Conservation (phyloP, 2,113 vertebrate species). For the Pseudopipra pipra region DNA sequence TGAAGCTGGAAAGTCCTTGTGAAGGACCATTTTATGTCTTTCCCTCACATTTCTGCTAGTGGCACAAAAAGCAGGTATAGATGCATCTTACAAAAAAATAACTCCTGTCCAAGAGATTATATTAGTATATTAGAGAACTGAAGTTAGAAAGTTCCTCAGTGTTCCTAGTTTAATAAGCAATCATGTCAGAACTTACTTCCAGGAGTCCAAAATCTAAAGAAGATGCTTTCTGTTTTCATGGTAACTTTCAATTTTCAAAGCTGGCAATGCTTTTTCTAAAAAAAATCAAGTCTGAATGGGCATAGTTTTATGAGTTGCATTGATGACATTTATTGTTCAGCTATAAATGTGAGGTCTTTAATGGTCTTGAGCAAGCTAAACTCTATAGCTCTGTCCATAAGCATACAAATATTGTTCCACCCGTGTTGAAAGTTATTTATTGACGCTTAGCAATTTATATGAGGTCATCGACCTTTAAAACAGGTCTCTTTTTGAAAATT, state of each 20-base stretch:
- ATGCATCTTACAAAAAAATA: neutral
- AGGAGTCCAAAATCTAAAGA: neutral
- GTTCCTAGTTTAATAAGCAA: neutral
- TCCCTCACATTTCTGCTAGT: neutral
- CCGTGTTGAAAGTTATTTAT: conserved; percentile 40
- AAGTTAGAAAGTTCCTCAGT: neutral
- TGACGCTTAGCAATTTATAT: conserved; percentile 38
- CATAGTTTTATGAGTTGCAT: neutral
- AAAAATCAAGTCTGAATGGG: neutral
- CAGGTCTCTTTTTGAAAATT: conserved; percentile 36
- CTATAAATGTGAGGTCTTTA: neutral
- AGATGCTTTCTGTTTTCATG: neutral
- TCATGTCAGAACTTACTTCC: neutral
- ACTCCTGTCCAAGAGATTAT: neutral
- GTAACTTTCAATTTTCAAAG: conserved; percentile 28
- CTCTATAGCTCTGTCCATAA: neutral
- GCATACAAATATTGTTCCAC: neutral
- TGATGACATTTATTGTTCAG: neutral
- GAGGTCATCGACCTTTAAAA: conserved; percentile 17
- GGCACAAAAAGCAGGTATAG: neutral
- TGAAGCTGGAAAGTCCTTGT: neutral
- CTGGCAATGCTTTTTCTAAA: neutral
- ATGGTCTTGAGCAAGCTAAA: neutral
- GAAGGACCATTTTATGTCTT: neutral
- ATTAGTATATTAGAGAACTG: neutral